Conservation (phyloP, 2,888 invertebrate species). For the Andrena bucephala region DNA sequence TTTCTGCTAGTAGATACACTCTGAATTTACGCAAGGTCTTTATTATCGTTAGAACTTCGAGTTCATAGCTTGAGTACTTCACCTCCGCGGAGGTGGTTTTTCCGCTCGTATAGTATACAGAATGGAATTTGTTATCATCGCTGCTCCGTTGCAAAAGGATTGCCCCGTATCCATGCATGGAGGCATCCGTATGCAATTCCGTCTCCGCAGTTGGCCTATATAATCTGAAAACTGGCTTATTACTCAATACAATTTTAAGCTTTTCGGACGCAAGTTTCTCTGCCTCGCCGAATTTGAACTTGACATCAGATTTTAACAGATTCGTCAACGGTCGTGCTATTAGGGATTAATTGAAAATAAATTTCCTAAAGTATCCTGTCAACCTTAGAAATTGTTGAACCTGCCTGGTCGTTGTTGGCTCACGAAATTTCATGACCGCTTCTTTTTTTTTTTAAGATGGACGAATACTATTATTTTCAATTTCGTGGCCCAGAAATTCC, state of each 20-base stretch:
- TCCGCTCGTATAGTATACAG: conserved; percentile 65
- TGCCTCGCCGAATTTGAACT: too few relatives aligned
- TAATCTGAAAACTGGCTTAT: neutral
- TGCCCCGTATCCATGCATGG: conserved; percentile 57
- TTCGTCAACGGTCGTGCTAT: too few relatives aligned
- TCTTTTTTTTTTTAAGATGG: too few relatives aligned
- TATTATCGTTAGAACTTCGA: conserved; percentile 25
- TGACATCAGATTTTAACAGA: too few relatives aligned
- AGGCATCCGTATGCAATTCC: neutral
- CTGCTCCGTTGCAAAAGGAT: conserved; percentile 60
- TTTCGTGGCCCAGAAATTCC: too few relatives aligned
- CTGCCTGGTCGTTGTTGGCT: too few relatives aligned
- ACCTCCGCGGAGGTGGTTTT: conserved; percentile 65
- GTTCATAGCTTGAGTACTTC: conserved; percentile 36
- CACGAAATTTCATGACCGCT: too few relatives aligned
- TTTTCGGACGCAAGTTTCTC: neutral
- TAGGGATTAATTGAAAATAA: too few relatives aligned
- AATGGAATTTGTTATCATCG: conserved; percentile 62
- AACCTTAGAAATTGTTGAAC: too few relatives aligned
- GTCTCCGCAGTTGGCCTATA: neutral
- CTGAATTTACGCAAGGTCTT: conserved; percentile 10
- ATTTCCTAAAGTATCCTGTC: too few relatives aligned
- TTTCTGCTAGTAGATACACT: neutral
- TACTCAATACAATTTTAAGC: neutral
- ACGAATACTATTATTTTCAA: too few relatives aligned